These are phyloP conservation scores for Pteria penguin DNA, from an alignment of 2,888 invertebrate genomes.

Conservation along the genomic window DNA sequence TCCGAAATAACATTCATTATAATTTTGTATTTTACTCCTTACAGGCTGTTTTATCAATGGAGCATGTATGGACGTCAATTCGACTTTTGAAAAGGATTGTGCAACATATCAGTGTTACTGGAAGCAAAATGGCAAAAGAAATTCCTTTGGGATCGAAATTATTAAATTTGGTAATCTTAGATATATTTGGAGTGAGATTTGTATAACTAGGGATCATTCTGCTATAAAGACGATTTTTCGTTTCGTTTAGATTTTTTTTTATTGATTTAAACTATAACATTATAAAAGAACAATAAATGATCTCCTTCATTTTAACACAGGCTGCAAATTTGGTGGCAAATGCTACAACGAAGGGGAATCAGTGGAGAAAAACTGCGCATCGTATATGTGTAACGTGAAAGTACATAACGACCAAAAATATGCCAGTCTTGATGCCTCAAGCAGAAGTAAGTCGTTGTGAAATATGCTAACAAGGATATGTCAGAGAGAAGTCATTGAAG, in stretches of 20 bases:
- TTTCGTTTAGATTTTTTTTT: too few relatives aligned
- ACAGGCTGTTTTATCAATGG: neutral
- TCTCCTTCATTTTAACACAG: neutral
- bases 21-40: too few relatives aligned
- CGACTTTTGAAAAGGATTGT: neutral
- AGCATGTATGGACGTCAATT: neutral
- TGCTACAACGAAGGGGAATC: neutral
- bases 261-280: too few relatives aligned
- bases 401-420: neutral
- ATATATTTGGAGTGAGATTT: too few relatives aligned
- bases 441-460: neutral
- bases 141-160: neutral
- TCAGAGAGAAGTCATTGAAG: too few relatives aligned
- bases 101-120: neutral
- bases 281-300: neutral
- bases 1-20: too few relatives aligned
- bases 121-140: neutral
- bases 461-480: too few relatives aligned
- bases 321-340: conserved; percentile 2
- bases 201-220: too few relatives aligned
- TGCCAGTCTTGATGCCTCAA: neutral
- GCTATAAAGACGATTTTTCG: too few relatives aligned
- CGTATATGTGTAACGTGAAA: neutral
- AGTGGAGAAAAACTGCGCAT: neutral
- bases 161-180: neutral